Conservation (phyloP, 2,113 vertebrate genomes). For the Arvicanthis niloticus region DNA sequence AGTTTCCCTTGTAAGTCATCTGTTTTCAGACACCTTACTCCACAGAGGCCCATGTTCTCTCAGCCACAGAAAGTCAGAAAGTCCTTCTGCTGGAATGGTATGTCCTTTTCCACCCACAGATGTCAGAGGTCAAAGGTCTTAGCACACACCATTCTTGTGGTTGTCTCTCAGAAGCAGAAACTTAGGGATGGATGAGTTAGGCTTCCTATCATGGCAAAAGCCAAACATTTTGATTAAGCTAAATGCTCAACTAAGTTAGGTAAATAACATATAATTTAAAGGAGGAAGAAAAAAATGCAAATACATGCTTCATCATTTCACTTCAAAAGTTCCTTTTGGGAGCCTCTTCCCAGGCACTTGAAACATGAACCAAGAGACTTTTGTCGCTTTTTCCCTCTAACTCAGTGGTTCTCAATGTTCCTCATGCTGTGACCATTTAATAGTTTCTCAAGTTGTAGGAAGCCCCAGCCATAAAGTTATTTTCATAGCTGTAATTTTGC, state of each 20-base stretch:
- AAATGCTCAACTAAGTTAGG: not conserved
- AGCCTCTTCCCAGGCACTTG: not conserved
- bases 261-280: not conserved
- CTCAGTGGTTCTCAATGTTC: not conserved
- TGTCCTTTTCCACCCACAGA: not conserved
- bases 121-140: not conserved
- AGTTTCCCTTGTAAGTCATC: not conserved
- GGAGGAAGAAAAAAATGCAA: not conserved
- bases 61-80: not conserved
- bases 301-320: not conserved
- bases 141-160: not conserved
- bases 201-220: not conserved
- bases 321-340: not conserved
- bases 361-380: not conserved
- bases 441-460: not conserved
- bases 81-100: not conserved
- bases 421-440: not conserved
- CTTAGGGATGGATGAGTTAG: not conserved
- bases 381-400: too few relatives aligned
- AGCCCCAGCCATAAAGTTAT: not conserved
- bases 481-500: not conserved
- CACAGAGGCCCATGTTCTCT: not conserved
- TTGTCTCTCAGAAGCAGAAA: not conserved
- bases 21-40: not conserved
- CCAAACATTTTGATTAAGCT: not conserved